Base-by-base conservation (phyloP, 2,113 vertebrate species). In the Leptobrachium ailaonicum region DNA sequence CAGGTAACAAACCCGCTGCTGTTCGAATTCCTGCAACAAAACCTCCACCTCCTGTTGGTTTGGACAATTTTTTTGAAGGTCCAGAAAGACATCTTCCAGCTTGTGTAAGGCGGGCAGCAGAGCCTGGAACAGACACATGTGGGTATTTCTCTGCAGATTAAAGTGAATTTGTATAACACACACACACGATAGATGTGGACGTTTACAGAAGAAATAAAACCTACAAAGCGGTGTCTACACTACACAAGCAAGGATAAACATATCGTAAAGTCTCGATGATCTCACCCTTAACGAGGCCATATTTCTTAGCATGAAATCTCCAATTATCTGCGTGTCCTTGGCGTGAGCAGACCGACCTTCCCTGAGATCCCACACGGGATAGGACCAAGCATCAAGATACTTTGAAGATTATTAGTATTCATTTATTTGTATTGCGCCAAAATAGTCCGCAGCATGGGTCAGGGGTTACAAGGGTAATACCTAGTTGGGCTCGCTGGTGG, bases 1-100 rank as follows among this genome's bases (percentile, higher is more conserved):
- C 86, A 99, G 85, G 87, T 99, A 98, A 91, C 98, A 98, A 71
- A 99, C 96, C 73, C 96, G 97, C 94, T 98, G 97, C 76, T 96
- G 93, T 84, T 99, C 98, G 66, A 99, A 99, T 84, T 97, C 96
- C 78, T 93, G 72, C 54, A 81, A 64, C 41, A 81, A 41, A 47
- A 41, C 45, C 2, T 81, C 53, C 41, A 75, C 2, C 11, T 75
- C 71, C 42, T 75, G 79, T 32, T 69, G 54, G 42, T 20, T 32
- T 7, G 64, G 64, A 47, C 64, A 75, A 2, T 47, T 60, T n/a
- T 71, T 74, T 20, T 81, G 79, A 50, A 81, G 73, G 4, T 81
- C 79, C 47, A 68, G 54, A 62, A 81, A 81, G 2, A 95, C 94
- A 0, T 86, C 89, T 89, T 97, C 96, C 79, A 99, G 91, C 87